Base-by-base conservation (phyloP, 2,888 invertebrate species). In the Unio pictorum region DNA sequence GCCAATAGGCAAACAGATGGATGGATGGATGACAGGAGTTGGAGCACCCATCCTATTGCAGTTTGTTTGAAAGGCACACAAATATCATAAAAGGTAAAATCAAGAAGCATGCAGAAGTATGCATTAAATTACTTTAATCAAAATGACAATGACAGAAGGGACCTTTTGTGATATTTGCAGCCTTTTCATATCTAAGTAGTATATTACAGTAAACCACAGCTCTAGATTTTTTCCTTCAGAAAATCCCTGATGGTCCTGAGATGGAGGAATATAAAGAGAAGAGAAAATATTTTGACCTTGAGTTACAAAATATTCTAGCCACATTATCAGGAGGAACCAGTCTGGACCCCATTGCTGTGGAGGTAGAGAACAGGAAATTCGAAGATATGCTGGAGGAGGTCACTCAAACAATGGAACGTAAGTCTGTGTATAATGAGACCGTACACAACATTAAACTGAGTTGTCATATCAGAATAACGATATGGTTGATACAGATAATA, bases 231-330 rank as follows among this genome's bases (percentile, higher is more conserved):
- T 62, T 61, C 56, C 67, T 62, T 61, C 66, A 80, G 76, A 81
- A 81, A 73, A 68, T 84, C 17, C 87, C 85, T 23, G 87, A 86
- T 7, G 87, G 88, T 18, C 88, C 87, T 30, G 89, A 89, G 67
- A 72, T 88, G 68, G 86, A 85, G 3, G 84, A 75, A 2, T 84
- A 81, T 58, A 81, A 83, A 64, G 84, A 87, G 67, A 74, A 74
- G 63, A 72, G 85, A 57, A 86, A 85, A 73, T 82, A 84, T 20
- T 86, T 75, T 76, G 88, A 89, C 61, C 74, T 76, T 23, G 87
- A 89, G 61, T 84, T 85, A 75, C 76, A 78, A 8, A 82, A 76
- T 66, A 74, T 86, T 7, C 69, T 81, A 34, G 84, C 84, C 8
- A 84, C 88, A 30, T 83, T 89, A 55, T 79, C 84, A 23, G 87